Percentiles rank a stretch among this genome's conserved stretches.
Evolutionary conservation across 2,888 invertebrate genomes (phyloP).

Genomic region (Machimus atricapillus): DNA sequence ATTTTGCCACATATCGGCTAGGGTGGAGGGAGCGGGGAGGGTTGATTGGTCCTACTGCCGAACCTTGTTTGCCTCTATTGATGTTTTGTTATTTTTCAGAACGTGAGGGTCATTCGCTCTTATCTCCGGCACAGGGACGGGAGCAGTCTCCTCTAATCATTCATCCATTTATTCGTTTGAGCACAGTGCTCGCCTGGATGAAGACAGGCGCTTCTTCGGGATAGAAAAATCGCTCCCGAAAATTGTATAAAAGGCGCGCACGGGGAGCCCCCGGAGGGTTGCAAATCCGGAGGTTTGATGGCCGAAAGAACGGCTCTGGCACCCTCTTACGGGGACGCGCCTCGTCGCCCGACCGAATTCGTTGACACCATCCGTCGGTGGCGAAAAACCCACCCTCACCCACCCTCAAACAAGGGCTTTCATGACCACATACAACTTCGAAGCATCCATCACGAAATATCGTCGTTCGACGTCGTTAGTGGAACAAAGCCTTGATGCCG

Average conservation of each 20-base stretch:
- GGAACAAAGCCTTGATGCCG: constrained; percentile 29
- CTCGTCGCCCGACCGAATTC: not conserved
- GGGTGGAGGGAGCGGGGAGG: not conserved
- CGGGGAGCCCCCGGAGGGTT: not conserved
- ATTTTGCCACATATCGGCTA: constrained; percentile 15
- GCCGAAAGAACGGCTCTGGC: constrained; percentile 33
- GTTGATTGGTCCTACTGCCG: constrained; percentile 16
- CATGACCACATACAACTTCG: constrained; percentile 36
- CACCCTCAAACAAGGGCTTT: constrained; percentile 1
- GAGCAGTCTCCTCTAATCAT: constrained; percentile 35
- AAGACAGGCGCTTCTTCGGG: constrained; percentile 20
- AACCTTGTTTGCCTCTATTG: constrained; percentile 27
- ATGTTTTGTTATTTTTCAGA: constrained; percentile 33
- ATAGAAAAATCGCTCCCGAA: not conserved
- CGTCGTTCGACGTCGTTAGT: constrained; percentile 38
- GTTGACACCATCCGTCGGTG: constrained; percentile 26
- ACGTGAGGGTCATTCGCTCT: constrained; percentile 28
- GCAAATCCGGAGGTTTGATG: constrained; percentile 31
- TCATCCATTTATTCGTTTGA: constrained; percentile 40
- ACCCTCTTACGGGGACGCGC: constrained; percentile 23
- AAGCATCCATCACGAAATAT: constrained; percentile 34
- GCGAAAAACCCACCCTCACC: not conserved
- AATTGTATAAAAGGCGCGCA: not conserved
- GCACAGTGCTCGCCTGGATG: constrained; percentile 20
- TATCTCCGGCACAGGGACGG: constrained; percentile 1